A percentile compares a stretch with the other conserved stretches of the same genome.
phyloP scores from a whole-genome alignment of 2,797 vertebrate species.

The Microctenopoma steveboyesi region DNA sequence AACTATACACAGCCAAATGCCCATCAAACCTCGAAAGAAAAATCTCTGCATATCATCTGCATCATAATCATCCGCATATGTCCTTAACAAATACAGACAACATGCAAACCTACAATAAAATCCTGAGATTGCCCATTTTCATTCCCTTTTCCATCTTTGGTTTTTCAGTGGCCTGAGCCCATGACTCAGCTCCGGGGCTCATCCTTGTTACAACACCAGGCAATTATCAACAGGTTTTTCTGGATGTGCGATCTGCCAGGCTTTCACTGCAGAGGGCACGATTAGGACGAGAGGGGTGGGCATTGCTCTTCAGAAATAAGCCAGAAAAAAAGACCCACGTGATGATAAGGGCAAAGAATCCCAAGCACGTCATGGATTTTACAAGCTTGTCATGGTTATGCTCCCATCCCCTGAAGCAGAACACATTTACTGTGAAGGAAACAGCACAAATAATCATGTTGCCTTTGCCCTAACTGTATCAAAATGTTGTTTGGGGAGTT shows the following conservation, averaged over 20 bases:
- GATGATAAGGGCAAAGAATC: conserved; percentile 74
- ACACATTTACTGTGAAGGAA: conserved; percentile 73
- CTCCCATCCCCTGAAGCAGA: conserved; percentile 59
- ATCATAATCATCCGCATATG: neutral
- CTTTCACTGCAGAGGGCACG: conserved; percentile 64
- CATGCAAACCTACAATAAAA: conserved; percentile 11
- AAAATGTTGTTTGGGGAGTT: conserved; percentile 75
- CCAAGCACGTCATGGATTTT: conserved; percentile 74
- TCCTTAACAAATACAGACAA: conserved; percentile 16
- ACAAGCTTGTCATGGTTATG: conserved; percentile 75
- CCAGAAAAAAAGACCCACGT: conserved; percentile 62
- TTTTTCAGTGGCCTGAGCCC: conserved; percentile 32
- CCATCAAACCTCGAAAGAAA: conserved; percentile 45
- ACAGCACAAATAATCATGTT: conserved; percentile 77
- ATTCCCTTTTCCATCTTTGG: conserved; percentile 25
- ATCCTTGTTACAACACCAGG: conserved; percentile 67
- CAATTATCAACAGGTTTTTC: conserved; percentile 88
- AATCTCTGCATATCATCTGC: neutral
- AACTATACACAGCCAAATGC: conserved; percentile 76
- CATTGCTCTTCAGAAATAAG: conserved; percentile 61
- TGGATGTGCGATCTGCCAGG: conserved; percentile 77
- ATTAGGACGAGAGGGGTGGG: conserved; percentile 71
- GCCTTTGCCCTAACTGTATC: conserved; percentile 74
- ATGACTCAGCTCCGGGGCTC: conserved; percentile 42
- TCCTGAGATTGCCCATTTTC: conserved; percentile 7